Evolutionary conservation across 2,888 invertebrate genomes (phyloP).

Genomic region (Cephus pygmeus): DNA sequence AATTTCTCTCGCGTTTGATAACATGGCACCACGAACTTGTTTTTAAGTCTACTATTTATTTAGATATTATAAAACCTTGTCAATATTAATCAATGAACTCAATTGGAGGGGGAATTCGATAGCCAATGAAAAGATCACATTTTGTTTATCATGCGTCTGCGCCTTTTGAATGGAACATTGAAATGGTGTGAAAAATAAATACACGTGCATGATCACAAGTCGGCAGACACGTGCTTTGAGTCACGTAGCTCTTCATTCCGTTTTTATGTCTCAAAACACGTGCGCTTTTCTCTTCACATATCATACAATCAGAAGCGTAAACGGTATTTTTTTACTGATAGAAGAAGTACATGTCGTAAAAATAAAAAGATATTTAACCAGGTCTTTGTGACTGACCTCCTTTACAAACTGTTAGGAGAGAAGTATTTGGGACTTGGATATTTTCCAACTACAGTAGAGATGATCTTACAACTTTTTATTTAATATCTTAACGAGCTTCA

Average conservation of each 20-base stretch:
- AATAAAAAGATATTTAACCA: neutral
- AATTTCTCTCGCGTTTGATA: neutral
- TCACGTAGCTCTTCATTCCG: neutral
- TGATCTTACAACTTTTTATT: neutral
- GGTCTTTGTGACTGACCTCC: neutral
- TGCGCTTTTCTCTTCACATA: neutral
- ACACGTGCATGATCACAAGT: neutral
- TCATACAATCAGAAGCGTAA: neutral
- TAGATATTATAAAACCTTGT: neutral
- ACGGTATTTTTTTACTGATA: neutral
- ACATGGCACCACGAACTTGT: neutral
- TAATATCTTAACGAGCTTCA: neutral
- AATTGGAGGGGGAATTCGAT: neutral
- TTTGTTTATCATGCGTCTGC: neutral
- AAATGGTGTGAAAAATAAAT: neutral
- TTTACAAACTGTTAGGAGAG: neutral
- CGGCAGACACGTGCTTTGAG: neutral
- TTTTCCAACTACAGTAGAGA: neutral
- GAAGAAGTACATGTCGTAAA: neutral
- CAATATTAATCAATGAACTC: neutral
- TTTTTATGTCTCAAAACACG: neutral
- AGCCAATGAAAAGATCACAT: neutral
- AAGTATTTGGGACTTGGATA: neutral
- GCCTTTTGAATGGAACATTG: neutral
- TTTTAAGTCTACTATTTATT: neutral